A percentile compares a stretch with the other conserved stretches of the same genome.
phyloP scores from a whole-genome alignment of 2,797 vertebrate genomes.

The Hydrolagus colliei region DNA sequence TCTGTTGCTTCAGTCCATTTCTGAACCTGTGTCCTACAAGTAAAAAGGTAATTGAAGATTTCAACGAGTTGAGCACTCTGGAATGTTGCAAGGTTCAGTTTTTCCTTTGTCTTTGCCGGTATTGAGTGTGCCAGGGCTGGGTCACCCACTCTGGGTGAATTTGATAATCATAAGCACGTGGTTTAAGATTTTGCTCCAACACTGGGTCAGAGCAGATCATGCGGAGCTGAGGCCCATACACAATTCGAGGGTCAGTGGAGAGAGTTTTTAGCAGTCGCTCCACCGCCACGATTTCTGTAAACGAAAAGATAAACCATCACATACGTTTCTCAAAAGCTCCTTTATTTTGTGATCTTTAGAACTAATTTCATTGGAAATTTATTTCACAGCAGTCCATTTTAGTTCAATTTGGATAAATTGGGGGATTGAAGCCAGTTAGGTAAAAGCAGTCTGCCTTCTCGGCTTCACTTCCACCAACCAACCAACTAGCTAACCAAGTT shows the following conservation, averaged over 20 bases:
- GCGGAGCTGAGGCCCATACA: background rate
- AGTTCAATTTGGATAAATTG: too few species aligned
- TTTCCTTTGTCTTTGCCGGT: background rate
- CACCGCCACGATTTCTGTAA: constrained; percentile 24
- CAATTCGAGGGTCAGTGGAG: background rate
- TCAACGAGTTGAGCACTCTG: background rate
- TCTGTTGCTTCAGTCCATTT: too few species aligned
- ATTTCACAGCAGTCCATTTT: too few species aligned
- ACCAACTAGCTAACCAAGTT: too few species aligned
- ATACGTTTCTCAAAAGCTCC: too few species aligned
- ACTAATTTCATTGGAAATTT: too few species aligned
- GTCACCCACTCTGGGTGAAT: constrained; percentile 33
- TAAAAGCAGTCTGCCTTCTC: too few species aligned
- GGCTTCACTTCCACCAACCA: too few species aligned
- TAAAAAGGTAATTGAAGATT: too few species aligned
- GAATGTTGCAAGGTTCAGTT: background rate
- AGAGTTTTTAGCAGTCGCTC: constrained; percentile 23
- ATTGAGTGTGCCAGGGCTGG: constrained; percentile 32
- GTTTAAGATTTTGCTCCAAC: background rate
- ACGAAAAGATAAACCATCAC: background rate
- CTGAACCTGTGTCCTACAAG: too few species aligned
- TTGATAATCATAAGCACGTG: constrained; percentile 18
- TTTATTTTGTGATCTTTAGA: too few species aligned
- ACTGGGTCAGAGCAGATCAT: background rate
- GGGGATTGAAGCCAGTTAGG: too few species aligned